Evolutionary conservation across 1,140 invertebrate genomes (phyloP).

Genomic region (Halictus rubicundus): DNA sequence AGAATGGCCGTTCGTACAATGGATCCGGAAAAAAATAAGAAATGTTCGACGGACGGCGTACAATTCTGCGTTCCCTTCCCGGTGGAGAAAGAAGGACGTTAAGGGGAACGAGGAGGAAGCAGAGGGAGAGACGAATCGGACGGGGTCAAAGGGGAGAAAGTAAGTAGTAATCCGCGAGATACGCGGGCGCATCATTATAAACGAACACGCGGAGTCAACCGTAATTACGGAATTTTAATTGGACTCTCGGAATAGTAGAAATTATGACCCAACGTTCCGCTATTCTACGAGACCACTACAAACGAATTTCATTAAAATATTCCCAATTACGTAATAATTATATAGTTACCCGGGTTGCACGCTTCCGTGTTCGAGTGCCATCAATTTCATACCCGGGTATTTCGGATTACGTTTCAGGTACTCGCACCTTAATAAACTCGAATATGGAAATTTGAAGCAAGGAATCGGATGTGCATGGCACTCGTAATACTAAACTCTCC

Average conservation of each 20-base stretch:
- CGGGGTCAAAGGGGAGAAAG: neutral
- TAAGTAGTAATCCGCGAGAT: slow-evolving; percentile 3
- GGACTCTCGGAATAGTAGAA: slow-evolving; percentile 22
- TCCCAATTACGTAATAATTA: slow-evolving; percentile 22
- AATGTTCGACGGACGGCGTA: neutral
- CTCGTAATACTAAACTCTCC: no score
- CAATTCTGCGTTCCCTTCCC: neutral
- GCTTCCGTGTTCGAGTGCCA: no score
- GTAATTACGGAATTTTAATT: slow-evolving; percentile 47
- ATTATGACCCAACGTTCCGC: neutral
- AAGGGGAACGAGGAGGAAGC: no score
- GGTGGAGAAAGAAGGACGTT: neutral
- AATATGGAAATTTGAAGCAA: no score
- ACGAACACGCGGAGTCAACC: slow-evolving; percentile 16
- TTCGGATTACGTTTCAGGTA: no score
- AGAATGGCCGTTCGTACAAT: neutral
- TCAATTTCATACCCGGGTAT: no score
- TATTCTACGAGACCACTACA: neutral
- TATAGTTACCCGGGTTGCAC: neutral
- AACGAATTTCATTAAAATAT: slow-evolving; percentile 37
- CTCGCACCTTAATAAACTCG: no score
- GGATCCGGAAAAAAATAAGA: neutral
- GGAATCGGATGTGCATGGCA: no score
- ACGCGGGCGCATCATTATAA: slow-evolving; percentile 29
- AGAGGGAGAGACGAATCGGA: no score